These are phyloP conservation scores for Oreochromis niloticus DNA, from an alignment of 2,113 vertebrate genomes.

Conservation along the genomic window DNA sequence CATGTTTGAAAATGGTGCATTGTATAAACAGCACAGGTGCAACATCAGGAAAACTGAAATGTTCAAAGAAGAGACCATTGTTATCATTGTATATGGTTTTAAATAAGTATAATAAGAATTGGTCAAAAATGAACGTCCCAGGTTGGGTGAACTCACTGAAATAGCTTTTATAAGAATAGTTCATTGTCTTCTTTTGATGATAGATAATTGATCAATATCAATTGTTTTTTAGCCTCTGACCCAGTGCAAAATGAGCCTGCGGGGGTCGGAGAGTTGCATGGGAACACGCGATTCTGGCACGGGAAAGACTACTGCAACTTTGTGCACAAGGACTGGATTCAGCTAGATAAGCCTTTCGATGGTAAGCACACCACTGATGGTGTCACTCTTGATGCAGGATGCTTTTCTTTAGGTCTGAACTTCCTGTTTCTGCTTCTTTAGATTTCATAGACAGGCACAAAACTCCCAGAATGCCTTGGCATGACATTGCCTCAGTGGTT, in stretches of 20 bases:
- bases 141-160: neutral
- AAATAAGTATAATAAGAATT: neutral
- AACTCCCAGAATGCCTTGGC: constrained; percentile 96
- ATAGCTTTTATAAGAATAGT: neutral
- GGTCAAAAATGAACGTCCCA: rapidly evolving
- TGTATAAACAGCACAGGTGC: neutral
- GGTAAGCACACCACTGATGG: constrained; percentile 65
- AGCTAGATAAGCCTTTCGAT: constrained; percentile 95
- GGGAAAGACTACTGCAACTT: constrained; percentile 99
- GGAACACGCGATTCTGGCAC: constrained; percentile 95
- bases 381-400: neutral
- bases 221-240: constrained; percentile 62
- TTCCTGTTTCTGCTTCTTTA: neutral
- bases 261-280: constrained; percentile 80
- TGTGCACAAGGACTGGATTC: constrained; percentile 96
- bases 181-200: neutral
- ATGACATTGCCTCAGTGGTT: constrained; percentile 88
- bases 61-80: rapidly evolving
- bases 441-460: constrained; percentile 94
- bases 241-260: constrained; percentile 76
- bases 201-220: neutral
- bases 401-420: neutral
- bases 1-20: neutral
- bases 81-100: neutral
- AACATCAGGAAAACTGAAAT: neutral